Evolutionary conservation across 2,888 invertebrate species (phyloP), one percentile per base, ranked within the genome.

Genomic region (Harmothoe impar): DNA sequence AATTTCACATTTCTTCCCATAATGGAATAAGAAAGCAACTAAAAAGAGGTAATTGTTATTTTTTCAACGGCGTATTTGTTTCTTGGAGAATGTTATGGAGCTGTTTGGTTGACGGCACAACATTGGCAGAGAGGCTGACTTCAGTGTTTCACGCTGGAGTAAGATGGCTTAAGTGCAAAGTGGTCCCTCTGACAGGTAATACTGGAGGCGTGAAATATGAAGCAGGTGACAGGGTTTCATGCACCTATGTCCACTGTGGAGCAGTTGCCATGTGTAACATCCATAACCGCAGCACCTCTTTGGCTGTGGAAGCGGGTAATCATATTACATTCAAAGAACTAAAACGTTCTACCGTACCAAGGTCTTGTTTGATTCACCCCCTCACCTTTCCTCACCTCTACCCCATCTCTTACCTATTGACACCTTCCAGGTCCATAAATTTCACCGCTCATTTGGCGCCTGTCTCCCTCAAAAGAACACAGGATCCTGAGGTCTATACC

Each of bases 381-480:
- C 62, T 62, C 43, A 43, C 43, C 43, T 43, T 43, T 43, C 43
- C 43, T 43, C 5, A 3, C 43, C 43, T 7, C 43, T 10, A 7
- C 5, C 43, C 43, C 43, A 43, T 43, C 43, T 10, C 43, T 43
- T 20, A n/a, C 62, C n/a, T 72, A 72, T 72, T 72, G 72, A 72
- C 72, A 29, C 29, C 72, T 3, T 15, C 72, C 72, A 15, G 72
- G 31, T 29, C 31, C 72, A 72, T 72, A 72, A 72, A 72, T 72
- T 72, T 72, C 72, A 72, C 72, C 72, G 25, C 72, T 72, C 72
- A 72, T 72, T 72, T 72, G 72, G 72, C 72, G 25, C 29, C 72
- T 25, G 29, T 29, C 29, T 15, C 72, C 72, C 3, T 29, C 72
- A 29, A 72, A 72, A 72, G 72, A 17, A 29, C 72, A 62, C 62